These are phyloP conservation scores for Lordiphosa clarofinis DNA, from an alignment of 1,140 invertebrate genomes.

Conservation along the genomic window DNA sequence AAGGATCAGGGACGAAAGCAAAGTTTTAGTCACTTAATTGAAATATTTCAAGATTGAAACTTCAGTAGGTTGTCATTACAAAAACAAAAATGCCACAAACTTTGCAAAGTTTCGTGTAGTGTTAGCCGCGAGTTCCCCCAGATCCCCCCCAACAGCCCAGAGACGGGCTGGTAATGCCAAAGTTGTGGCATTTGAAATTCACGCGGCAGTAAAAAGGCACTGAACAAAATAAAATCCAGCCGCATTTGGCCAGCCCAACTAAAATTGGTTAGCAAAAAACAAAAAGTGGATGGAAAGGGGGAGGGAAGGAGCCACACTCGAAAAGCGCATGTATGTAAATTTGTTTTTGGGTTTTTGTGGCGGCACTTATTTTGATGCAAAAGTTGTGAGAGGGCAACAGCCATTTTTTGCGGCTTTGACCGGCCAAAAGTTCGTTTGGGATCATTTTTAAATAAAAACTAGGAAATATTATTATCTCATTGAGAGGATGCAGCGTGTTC, in stretches of 20 bases:
- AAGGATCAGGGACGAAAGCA: conserved; percentile 49
- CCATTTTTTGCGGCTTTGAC: too few relatives aligned
- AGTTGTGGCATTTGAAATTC: conserved; percentile 50
- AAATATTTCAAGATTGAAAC: conserved; percentile 76
- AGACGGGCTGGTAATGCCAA: conserved; percentile 7
- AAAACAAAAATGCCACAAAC: conserved; percentile 36
- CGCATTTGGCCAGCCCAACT: conserved; percentile 45
- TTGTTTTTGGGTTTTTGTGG: conserved; percentile 61
- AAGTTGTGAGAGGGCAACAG: conserved; percentile 25
- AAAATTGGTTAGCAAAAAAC: conserved; percentile 55
- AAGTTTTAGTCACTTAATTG: conserved; percentile 73
- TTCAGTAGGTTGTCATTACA: conserved; percentile 61
- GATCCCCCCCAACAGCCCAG: neutral
- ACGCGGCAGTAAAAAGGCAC: conserved; percentile 24
- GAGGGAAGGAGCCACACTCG: conserved; percentile 6
- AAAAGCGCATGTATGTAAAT: conserved; percentile 67
- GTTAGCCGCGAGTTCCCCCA: conserved; percentile 20
- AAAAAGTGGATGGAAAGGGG: conserved; percentile 13
- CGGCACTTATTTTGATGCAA: conserved; percentile 68
- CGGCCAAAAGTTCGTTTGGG: too few relatives aligned
- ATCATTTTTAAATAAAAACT: too few relatives aligned
- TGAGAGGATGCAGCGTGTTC: too few relatives aligned
- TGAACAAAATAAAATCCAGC: conserved; percentile 51
- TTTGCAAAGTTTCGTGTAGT: conserved; percentile 44
- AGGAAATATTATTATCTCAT: too few relatives aligned